Evolutionary conservation across 2,113 vertebrate genomes (phyloP).

Genomic region (Notarius quadriscutis): DNA sequence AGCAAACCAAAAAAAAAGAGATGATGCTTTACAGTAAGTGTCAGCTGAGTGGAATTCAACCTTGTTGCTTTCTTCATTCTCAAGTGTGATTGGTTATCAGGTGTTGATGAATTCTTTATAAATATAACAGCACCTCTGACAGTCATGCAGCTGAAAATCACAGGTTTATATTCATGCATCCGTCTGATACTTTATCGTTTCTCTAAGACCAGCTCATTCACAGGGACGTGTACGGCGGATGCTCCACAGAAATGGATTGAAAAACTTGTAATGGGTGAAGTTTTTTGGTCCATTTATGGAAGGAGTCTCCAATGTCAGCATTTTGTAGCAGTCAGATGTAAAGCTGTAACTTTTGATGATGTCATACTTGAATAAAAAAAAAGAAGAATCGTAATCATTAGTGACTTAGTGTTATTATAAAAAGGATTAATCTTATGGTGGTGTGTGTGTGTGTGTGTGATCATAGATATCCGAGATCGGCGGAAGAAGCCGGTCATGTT

Average conservation of each 20-base stretch:
- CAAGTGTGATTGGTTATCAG: not conserved
- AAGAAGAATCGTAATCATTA: not conserved
- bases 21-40: not conserved
- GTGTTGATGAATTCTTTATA: not conserved
- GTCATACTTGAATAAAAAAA: not conserved
- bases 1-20: not conserved
- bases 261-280: not conserved
- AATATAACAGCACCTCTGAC: not conserved
- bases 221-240: not conserved
- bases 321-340: not conserved
- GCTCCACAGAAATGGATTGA: not conserved
- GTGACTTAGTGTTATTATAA: not conserved
- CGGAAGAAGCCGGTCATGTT: slow-evolving; percentile 92
- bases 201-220: not conserved
- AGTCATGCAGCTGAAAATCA: not conserved
- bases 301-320: not conserved
- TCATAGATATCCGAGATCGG: slow-evolving; percentile 86
- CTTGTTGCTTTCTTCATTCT: not conserved
- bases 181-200: not conserved
- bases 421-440: slow-evolving; percentile 10
- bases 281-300: not conserved
- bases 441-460: slow-evolving; percentile 48
- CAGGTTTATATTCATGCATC: not conserved
- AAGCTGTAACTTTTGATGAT: not conserved
- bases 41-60: not conserved